These are phyloP conservation scores for Astreopora myriophthalma DNA, from an alignment of 64 coral and sea anemone genomes.

Conservation along the genomic window DNA sequence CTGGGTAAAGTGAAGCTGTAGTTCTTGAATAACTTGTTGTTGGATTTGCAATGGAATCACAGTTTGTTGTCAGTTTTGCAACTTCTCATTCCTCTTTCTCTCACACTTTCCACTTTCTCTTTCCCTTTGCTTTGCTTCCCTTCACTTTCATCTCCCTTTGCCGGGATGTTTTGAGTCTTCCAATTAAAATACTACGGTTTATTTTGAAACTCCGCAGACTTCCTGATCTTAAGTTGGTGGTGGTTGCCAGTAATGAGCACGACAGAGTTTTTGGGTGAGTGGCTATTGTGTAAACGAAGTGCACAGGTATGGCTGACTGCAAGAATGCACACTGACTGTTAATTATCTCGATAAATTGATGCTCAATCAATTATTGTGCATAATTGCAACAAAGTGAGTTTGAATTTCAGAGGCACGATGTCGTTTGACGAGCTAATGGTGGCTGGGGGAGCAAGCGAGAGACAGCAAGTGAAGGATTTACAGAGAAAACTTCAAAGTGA, in stretches of 20 bases:
- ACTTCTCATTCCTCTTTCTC: no score
- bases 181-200: background rate
- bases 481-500: constrained; percentile 83
- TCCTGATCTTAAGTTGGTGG: constrained; percentile 83
- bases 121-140: no score
- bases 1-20: no score
- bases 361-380: background rate
- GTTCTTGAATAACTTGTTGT: no score
- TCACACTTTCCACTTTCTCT: no score
- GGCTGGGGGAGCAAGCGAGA: constrained; percentile 55
- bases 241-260: constrained; percentile 59
- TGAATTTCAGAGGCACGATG: constrained; percentile 78
- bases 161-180: background rate
- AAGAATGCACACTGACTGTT: background rate
- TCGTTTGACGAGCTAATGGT: constrained; percentile 80
- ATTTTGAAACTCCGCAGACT: constrained; percentile 23
- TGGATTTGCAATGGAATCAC: no score
- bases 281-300: background rate
- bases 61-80: no score
- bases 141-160: background rate
- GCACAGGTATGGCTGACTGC: no score
- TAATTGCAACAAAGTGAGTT: background rate
- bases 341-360: no score
- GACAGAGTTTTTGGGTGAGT: constrained; percentile 62
- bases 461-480: constrained; percentile 54